Evolutionary conservation across 1,140 invertebrate species (phyloP).

Genomic region (Hesperophylax magnus): DNA sequence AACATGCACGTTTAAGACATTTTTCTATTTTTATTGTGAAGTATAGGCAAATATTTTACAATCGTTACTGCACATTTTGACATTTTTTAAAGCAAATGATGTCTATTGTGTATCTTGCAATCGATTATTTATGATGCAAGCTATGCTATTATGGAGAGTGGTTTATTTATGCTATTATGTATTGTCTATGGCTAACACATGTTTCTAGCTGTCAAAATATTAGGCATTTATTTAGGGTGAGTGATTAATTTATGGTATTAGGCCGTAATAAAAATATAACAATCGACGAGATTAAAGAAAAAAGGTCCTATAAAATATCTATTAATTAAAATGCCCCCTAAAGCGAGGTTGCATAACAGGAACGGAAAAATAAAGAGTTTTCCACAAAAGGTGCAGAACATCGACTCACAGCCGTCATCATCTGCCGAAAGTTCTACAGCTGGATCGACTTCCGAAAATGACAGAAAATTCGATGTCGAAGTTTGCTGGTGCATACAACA

Average conservation of each 20-base stretch:
- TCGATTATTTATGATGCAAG: too few species aligned
- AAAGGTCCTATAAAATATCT: background rate
- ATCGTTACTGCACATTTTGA: background rate
- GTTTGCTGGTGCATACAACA: constrained; percentile 84
- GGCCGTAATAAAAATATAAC: background rate
- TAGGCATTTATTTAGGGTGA: background rate
- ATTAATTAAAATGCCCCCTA: constrained; percentile 46
- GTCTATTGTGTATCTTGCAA: too few species aligned
- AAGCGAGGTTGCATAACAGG: constrained; percentile 46
- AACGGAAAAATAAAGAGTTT: constrained; percentile 51
- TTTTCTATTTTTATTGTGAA: background rate
- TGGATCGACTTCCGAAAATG: constrained; percentile 65
- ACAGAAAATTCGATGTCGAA: constrained; percentile 80
- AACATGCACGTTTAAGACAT: background rate
- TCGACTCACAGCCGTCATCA: background rate
- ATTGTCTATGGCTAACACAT: background rate
- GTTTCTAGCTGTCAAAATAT: constrained; percentile 7
- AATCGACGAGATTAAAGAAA: background rate
- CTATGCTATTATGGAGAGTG: too few species aligned
- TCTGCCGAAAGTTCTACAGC: background rate
- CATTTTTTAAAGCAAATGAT: background rate
- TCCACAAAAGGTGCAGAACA: constrained; percentile 14
- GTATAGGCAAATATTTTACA: background rate
- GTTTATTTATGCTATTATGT: background rate
- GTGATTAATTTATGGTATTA: too few species aligned